Percentiles rank a stretch among this genome's conserved stretches.
Evolutionary conservation across 2,113 vertebrate species (phyloP).

Genomic region (Bambusicola thoracicus): DNA sequence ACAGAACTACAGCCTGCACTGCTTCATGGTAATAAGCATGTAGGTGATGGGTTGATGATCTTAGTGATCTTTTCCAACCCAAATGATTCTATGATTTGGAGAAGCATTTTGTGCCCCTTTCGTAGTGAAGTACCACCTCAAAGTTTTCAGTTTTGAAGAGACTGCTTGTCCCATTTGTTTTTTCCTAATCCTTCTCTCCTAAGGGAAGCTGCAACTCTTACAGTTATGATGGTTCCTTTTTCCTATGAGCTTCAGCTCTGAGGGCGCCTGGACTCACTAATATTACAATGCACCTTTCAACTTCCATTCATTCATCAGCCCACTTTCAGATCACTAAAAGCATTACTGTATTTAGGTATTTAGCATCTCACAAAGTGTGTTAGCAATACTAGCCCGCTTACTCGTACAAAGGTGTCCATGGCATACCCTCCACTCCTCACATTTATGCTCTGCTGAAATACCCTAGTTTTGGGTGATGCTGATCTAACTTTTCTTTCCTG

Average conservation of each 20-base stretch:
- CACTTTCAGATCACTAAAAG: not conserved
- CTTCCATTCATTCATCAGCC: not conserved
- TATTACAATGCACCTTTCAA: not conserved
- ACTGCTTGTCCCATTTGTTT: not conserved
- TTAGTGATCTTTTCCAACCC: too few species aligned
- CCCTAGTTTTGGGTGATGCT: not conserved
- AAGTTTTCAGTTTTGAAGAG: not conserved
- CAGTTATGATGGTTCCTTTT: not conserved
- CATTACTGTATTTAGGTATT: not conserved
- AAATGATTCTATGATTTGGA: not conserved
- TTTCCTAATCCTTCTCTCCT: not conserved
- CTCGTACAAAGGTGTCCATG: not conserved
- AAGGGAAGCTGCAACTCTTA: not conserved
- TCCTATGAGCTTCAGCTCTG: not conserved
- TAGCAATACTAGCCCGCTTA: not conserved
- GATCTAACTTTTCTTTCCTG: not conserved
- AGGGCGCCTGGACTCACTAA: not conserved
- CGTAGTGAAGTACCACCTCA: not conserved
- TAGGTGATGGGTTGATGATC: too few species aligned
- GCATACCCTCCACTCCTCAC: not conserved
- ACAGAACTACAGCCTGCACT: not conserved
- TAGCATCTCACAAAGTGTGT: not conserved
- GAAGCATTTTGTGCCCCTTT: not conserved
- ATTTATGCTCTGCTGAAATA: not conserved
- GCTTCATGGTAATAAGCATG: not conserved